These are phyloP conservation scores for Drosophila pectinifera DNA, from an alignment of 1,140 invertebrate species.

Conservation along the genomic window DNA sequence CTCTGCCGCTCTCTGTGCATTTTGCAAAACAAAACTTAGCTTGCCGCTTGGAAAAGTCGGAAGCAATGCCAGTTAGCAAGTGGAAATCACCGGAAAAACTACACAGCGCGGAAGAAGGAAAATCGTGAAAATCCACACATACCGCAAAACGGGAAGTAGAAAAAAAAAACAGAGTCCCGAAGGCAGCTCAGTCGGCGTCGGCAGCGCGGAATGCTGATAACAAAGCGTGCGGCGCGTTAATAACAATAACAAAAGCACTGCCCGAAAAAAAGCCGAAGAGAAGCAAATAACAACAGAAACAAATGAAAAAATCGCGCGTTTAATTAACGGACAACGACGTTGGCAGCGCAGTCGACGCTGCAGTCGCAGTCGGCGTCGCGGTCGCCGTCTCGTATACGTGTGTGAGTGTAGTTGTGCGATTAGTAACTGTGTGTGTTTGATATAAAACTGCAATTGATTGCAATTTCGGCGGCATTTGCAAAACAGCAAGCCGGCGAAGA, in stretches of 20 bases:
- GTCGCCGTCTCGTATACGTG: slow-evolving; percentile 43
- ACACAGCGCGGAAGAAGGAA: slow-evolving; percentile 64
- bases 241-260: slow-evolving; percentile 71
- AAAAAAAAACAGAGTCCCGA: slow-evolving; percentile 41
- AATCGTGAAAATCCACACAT: slow-evolving; percentile 43
- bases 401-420: slow-evolving; percentile 16
- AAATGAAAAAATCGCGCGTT: slow-evolving; percentile 60
- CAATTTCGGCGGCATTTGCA: slow-evolving; percentile 80
- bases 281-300: slow-evolving; percentile 37
- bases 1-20: slow-evolving; percentile 29
- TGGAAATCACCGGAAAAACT: slow-evolving; percentile 83
- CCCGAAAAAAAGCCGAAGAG: slow-evolving; percentile 28
- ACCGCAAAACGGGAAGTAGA: slow-evolving; percentile 36
- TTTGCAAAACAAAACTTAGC: slow-evolving; percentile 57
- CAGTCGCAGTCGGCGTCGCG: slow-evolving; percentile 47
- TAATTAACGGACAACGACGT: slow-evolving; percentile 69
- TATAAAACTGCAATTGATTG: slow-evolving; percentile 80
- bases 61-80: slow-evolving; percentile 75
- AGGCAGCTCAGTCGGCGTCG: slow-evolving; percentile 40
- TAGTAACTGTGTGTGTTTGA: slow-evolving; percentile 22
- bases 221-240: slow-evolving; percentile 72
- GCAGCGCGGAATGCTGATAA: slow-evolving; percentile 69
- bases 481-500: slow-evolving; percentile 63
- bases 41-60: slow-evolving; percentile 73
- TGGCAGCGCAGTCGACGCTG: slow-evolving; percentile 45